Percentiles rank a stretch among this genome's conserved stretches.
Conservation (phyloP, 2,888 invertebrate genomes). For the Protophormia terraenovae region DNA sequence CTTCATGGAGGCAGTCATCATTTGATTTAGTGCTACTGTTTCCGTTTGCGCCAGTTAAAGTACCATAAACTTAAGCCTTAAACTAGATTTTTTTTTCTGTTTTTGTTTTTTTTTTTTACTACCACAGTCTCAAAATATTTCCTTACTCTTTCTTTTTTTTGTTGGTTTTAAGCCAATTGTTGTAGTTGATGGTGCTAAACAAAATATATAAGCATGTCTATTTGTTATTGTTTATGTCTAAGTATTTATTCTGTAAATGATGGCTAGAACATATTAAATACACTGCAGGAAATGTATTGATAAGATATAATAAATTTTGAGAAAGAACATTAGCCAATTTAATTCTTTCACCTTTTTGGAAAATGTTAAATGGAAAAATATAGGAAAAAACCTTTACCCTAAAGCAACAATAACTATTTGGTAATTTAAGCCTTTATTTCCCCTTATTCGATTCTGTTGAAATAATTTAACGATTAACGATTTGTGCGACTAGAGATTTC, state of each 20-base stretch:
- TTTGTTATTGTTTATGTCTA: conserved; percentile 53
- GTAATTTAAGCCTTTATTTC: too few relatives aligned
- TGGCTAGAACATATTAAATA: not conserved
- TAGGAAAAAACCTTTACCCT: too few relatives aligned
- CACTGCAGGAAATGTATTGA: not conserved
- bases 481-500: too few relatives aligned
- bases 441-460: too few relatives aligned
- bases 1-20: conserved; percentile 56
- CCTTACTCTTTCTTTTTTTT: not conserved
- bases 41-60: conserved; percentile 64
- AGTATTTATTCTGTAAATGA: conserved; percentile 34
- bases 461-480: not conserved
- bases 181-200: not conserved
- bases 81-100: conserved; percentile 42
- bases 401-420: too few relatives aligned
- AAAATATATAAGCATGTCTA: conserved; percentile 10
- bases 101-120: not conserved
- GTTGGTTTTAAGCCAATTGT: conserved; percentile 21
- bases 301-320: too few relatives aligned
- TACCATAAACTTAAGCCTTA: conserved; percentile 65
- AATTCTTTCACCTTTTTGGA: too few relatives aligned
- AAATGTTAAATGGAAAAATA: too few relatives aligned
- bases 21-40: conserved; percentile 66
- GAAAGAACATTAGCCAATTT: too few relatives aligned
- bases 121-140: not conserved